Conservation (phyloP, 2,888 invertebrate species). For the Tinea pellionella region DNA sequence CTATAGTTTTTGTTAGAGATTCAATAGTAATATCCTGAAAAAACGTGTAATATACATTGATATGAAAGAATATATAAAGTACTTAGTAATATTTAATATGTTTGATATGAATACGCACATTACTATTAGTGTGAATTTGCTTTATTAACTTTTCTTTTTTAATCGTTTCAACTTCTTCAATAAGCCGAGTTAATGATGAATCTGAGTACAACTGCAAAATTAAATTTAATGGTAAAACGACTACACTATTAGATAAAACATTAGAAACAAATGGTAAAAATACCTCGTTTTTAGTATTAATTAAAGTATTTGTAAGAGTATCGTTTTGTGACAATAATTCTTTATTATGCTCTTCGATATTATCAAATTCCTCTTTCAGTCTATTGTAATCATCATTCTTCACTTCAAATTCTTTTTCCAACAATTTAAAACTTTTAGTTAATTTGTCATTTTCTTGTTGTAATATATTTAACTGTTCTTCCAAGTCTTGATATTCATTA, state of each 20-base stretch:
- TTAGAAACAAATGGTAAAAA: neutral
- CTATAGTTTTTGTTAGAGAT: slow-evolving; percentile 35
- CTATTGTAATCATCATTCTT: slow-evolving; percentile 26
- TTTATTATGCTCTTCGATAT: slow-evolving; percentile 19
- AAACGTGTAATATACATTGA: slow-evolving; percentile 6
- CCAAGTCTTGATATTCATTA: neutral
- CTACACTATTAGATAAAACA: too few species aligned
- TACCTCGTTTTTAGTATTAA: slow-evolving; percentile 41
- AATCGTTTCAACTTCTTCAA: slow-evolving; percentile 36
- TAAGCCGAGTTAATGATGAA: neutral
- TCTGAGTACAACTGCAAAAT: neutral
- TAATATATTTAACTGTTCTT: neutral
- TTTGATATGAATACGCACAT: neutral
- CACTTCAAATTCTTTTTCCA: neutral
- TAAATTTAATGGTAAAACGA: neutral
- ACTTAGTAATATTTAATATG: too few species aligned
- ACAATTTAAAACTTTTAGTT: neutral
- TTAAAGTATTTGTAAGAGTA: slow-evolving; percentile 31
- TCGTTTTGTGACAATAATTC: slow-evolving; percentile 30
- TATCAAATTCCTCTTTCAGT: slow-evolving; percentile 28
- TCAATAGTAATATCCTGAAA: slow-evolving; percentile 41
- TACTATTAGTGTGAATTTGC: slow-evolving; percentile 28
- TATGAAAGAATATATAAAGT: neutral
- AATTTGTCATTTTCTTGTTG: neutral
- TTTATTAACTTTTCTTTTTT: slow-evolving; percentile 37